Evolutionary conservation across 2,888 invertebrate species (phyloP), one percentile per base, ranked within the genome.

Genomic region (Athalia rosae): DNA sequence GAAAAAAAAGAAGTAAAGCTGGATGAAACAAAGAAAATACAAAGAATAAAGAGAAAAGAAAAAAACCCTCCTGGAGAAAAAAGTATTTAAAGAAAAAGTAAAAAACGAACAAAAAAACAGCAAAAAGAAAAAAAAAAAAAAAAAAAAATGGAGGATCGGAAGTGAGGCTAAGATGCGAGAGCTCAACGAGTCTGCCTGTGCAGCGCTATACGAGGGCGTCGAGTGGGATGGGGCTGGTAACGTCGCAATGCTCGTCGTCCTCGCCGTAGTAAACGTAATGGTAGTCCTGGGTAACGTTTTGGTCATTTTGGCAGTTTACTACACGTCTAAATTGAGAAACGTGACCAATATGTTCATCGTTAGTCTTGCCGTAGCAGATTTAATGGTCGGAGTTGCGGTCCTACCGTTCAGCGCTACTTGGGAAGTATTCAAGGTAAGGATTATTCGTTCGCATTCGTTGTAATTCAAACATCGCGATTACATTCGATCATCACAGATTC

Each of bases 311-410:
- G 97, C 98, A 77, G 98, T 98, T 78, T 95, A 96, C 89, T 95
- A 96, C 90, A 96, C 96, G 9, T 95, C 95, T 80, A 98, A 98
- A 90, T 93, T 99, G 83, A 93, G 98, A 82, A 97, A 97, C 83
- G 98, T 98, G 84, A 99, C 98, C 80, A 99, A 99, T 90, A 94
- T 97, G 87, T 98, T 99, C 92, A 98, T 99, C 89, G 97, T 98
- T 80, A 98, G 98, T 66, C 92, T 99, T 87, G 99, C 99, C 0
- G 96, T 98, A 28, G 98, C 99, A 64, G 99, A 99, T 91, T 92
- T 99, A 79, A 92, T 98, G 87, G 97, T 99, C n/a, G 99, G 99
- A 1, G 92, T 98, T 5, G 96, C 97, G 41, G 98, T 99, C 69
- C 92, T 99, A 84, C 99, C 99, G 1, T 99, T 99, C 91, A 98